Percentiles rank a stretch among this genome's conserved stretches.
These are phyloP conservation scores for Aproaerema taeniolella DNA, from an alignment of 2,888 invertebrate species.

Conservation along the genomic window DNA sequence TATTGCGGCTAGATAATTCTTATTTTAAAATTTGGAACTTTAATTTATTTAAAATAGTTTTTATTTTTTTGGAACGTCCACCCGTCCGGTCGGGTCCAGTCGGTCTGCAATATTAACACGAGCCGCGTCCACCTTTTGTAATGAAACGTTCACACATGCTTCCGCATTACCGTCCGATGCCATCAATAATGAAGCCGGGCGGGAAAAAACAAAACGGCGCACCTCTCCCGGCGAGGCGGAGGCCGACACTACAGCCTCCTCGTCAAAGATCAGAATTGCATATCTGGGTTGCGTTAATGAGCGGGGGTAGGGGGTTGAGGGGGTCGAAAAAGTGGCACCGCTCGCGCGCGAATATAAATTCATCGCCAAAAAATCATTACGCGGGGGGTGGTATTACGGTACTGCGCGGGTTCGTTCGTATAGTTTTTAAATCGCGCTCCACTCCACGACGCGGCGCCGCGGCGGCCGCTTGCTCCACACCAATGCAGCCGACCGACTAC, in stretches of 20 bases:
- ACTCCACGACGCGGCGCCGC: slow-evolving; percentile 69
- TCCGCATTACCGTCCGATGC: slow-evolving; percentile 77
- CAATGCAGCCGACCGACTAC: slow-evolving; percentile 42
- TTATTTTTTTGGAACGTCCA: slow-evolving; percentile 65
- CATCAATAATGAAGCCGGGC: slow-evolving; percentile 79
- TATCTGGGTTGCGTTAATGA: slow-evolving; percentile 82
- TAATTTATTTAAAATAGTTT: slow-evolving; percentile 36
- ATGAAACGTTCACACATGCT: slow-evolving; percentile 78
- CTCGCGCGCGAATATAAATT: slow-evolving; percentile 84
- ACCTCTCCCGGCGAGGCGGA: slow-evolving; percentile 74
- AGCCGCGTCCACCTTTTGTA: slow-evolving; percentile 76
- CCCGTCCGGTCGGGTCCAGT: slow-evolving; percentile 73
- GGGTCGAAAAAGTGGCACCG: slow-evolving; percentile 78
- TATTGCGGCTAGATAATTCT: slow-evolving; percentile 44
- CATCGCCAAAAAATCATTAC: slow-evolving; percentile 93
- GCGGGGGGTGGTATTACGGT: slow-evolving; percentile 84
- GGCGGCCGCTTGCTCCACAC: slow-evolving; percentile 55
- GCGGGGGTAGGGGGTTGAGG: slow-evolving; percentile 64
- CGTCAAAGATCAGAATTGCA: slow-evolving; percentile 82
- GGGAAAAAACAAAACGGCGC: slow-evolving; percentile 76
- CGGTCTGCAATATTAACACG: slow-evolving; percentile 76
- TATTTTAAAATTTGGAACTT: slow-evolving; percentile 3
- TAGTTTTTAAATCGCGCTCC: slow-evolving; percentile 77
- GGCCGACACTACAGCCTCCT: slow-evolving; percentile 78
- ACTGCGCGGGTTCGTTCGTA: slow-evolving; percentile 72